Percentiles rank a stretch among this genome's conserved stretches.
phyloP scores from a whole-genome alignment of 2,113 vertebrate genomes.

The Cygnus atratus region DNA sequence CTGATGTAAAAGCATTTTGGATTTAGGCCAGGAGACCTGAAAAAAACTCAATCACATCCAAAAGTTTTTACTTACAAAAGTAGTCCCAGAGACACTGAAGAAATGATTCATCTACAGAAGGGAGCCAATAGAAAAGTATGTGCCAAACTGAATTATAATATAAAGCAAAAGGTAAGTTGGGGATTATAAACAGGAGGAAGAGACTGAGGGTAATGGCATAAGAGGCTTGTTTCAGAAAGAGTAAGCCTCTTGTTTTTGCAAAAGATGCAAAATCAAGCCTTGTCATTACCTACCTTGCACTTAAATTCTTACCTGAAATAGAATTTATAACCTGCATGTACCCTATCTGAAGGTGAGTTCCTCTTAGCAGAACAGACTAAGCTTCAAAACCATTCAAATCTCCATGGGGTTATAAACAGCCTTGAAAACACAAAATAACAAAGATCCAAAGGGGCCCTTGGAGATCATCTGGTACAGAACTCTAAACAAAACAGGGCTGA shows the following conservation, averaged over 20 bases:
- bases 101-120: not conserved
- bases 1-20: slow-evolving; percentile 16
- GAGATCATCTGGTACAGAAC: not conserved
- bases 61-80: not conserved
- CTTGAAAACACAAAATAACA: not conserved
- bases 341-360: not conserved
- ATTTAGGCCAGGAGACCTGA: not conserved
- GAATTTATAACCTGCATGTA: not conserved
- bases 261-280: not conserved
- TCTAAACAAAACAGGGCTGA: not conserved
- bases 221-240: not conserved
- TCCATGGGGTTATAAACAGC: not conserved
- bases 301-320: not conserved
- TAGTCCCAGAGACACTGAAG: not conserved
- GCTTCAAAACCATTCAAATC: not conserved
- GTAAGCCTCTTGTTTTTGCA: not conserved
- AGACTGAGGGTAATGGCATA: not conserved
- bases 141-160: not conserved
- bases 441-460: not conserved
- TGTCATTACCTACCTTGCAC: not conserved
- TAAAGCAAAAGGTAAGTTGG: not conserved
- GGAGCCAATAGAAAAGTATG: not conserved
- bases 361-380: not conserved
- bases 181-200: not conserved
- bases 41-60: not conserved